phyloP scores from a whole-genome alignment of 2,888 invertebrate species.

The Dryococelus australis region DNA sequence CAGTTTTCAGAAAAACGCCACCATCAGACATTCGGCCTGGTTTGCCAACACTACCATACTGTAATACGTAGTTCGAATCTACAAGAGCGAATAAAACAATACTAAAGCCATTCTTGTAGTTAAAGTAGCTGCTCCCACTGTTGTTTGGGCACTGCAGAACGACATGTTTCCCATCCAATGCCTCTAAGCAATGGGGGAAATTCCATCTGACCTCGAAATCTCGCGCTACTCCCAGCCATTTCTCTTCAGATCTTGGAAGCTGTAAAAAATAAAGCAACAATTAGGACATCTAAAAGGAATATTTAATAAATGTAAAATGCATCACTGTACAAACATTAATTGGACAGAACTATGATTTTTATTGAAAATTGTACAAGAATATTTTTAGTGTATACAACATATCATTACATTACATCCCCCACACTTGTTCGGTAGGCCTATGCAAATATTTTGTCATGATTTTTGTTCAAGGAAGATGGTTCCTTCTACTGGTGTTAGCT shows the following conservation, averaged over 20 bases:
- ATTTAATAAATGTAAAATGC: background rate
- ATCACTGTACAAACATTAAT: background rate
- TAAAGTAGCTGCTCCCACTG: conserved; percentile 11
- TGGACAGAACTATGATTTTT: background rate
- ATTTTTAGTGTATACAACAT: background rate
- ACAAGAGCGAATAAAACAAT: conserved; percentile 3
- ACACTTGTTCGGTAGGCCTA: no score
- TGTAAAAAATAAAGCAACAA: background rate
- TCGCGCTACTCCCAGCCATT: background rate
- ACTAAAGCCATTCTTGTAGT: background rate
- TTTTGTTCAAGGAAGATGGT: background rate
- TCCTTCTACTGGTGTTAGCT: background rate
- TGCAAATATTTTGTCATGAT: background rate
- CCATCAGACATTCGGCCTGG: conserved; percentile 5
- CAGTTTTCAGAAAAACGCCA: background rate
- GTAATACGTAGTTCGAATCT: background rate
- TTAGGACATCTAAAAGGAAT: background rate
- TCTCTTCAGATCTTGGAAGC: background rate
- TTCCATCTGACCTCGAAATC: conserved; percentile 23
- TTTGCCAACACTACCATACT: background rate
- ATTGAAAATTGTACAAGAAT: background rate
- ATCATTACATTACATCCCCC: no score
- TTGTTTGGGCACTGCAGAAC: background rate
- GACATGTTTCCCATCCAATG: background rate
- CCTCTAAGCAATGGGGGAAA: background rate